Base-by-base conservation (phyloP, 2,797 vertebrate species). In the Coracias cyanogaster region DNA sequence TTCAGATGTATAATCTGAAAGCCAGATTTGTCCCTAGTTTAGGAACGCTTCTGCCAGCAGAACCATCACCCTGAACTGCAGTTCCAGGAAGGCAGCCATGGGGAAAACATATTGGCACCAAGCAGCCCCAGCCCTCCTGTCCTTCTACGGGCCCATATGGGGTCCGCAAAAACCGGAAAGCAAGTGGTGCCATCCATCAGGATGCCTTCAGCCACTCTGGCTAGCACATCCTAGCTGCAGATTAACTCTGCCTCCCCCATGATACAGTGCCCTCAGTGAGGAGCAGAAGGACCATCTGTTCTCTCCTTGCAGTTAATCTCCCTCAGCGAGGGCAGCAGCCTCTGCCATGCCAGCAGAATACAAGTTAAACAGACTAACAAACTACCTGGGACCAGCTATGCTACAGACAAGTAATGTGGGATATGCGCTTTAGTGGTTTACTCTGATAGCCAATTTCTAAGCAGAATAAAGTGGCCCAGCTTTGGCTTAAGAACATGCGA, bases 331-430 rank as follows among this genome's bases (percentile, higher is more conserved):
- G 89, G 37, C 90, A 83, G 71, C 51, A 77, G 15, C 28, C 46
- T 37, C 74, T 24, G 58, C 81, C 43, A 3, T 0, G 26, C 9
- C 89, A 51, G 61, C 1, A 0, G 10, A 87, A 60, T 0, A 33
- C n/a, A 5, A 39, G 22, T 20, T 33, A 15, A 4, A 54, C 37
- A 39, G 65, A 24, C 8, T 7, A 52, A 37, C 46, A 35, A 31
- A 54, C 43, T 12, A 7, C 58, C 37, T 1, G 10, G 43, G 43
- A 72, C 29, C 64, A 7, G 76, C 71, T 5, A 8, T 0, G 0
- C n/a, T 1, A 24, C 0, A 1, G 74, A 51, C 4, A 2, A 0
- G 0, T 33, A 3, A 10, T 0, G 3, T 0, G 25, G 64, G 25
- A 46, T 35, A 26, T 1, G 7, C 46, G 3, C 20, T 48, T 17